Evolutionary conservation across 2,113 vertebrate species (phyloP), one percentile per base, ranked within the genome.

Genomic region (Pseudopipra pipra): DNA sequence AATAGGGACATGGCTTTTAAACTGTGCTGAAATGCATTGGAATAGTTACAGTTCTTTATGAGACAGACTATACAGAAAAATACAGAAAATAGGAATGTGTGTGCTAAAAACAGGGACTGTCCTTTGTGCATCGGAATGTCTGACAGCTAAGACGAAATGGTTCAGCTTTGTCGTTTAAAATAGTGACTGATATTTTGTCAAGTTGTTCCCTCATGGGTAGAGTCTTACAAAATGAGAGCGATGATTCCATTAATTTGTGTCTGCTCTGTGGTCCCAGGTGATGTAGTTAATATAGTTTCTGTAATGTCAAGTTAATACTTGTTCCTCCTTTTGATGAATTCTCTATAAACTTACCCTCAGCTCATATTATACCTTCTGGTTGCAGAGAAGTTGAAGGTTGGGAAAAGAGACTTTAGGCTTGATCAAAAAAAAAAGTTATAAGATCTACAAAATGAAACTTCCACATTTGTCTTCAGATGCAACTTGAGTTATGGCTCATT

Each of bases 201-300:
- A 55, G 82, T 28, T 93, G 63, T 9, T 94, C 91, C 62, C 95
- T 66, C 37, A 22, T 86, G 95, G 80, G 41, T 27, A 82, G 44
- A 24, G 58, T 70, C 61, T 90, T 82, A 56, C 16, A 65, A 83
- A 96, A 95, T 89, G 76, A 88, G 93, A 94, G 56, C 46, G 4
- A 73, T 12, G 51, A 91, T 74, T 92, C 74, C 59, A 94, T 95
- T 96, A 96, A 90, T 94, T 86, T 70, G 49, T 83, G 76, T 65
- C 75, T 91, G 54, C 75, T 93, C 56, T 19, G 11, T 33, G 61
- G 84, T 93, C 95, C 85, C 92, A 96, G 74, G 79, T 80, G 92
- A 73, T 75, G 9, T 9, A 93, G 67, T 79, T 97, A 96, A 93
- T 85, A 93, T 70, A 92, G 67, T 87, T 96, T 79, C 77, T 25